Percentiles rank a stretch among this genome's conserved stretches.
phyloP scores from a whole-genome alignment of 2,888 invertebrate genomes.

The Rambutsinella grinnellia region DNA sequence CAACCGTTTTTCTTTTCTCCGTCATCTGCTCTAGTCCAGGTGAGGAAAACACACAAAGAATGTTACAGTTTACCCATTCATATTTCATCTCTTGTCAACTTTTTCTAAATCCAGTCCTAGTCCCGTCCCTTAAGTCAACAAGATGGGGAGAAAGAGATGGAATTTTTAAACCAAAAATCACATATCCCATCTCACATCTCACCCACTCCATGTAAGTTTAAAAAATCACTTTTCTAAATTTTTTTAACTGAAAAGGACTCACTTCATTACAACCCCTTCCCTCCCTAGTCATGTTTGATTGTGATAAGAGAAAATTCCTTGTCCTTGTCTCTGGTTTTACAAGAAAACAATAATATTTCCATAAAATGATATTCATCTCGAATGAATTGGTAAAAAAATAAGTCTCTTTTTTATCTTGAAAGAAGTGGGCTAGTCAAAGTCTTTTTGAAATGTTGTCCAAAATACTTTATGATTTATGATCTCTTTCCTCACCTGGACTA shows the following conservation, averaged over 20 bases:
- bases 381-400: background rate
- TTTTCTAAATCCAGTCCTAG: slow-evolving; percentile 18
- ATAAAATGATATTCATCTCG: background rate
- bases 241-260: background rate
- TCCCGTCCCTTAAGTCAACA: too few species aligned
- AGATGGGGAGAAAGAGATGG: too few species aligned
- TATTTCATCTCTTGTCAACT: slow-evolving; percentile 41
- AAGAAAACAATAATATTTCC: background rate
- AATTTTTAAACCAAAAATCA: too few species aligned
- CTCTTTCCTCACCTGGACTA: slow-evolving; percentile 61
- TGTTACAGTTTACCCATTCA: slow-evolving; percentile 5
- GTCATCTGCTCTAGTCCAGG: slow-evolving; percentile 10
- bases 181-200: too few species aligned
- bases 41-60: slow-evolving; percentile 54
- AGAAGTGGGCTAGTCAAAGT: slow-evolving; percentile 55
- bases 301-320: slow-evolving; percentile 32
- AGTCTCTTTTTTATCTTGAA: slow-evolving; percentile 39
- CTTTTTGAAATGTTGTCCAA: slow-evolving; percentile 52
- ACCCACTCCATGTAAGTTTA: slow-evolving; percentile 19
- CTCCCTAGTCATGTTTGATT: slow-evolving; percentile 33
- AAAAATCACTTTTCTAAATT: background rate
- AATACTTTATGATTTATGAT: slow-evolving; percentile 63
- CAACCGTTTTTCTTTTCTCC: slow-evolving; percentile 29
- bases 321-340: slow-evolving; percentile 3
- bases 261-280: slow-evolving; percentile 41